Evolutionary conservation across 2,888 invertebrate genomes (phyloP), one percentile per base, ranked within the genome.

Genomic region (Ceratothoa steindachneri): DNA sequence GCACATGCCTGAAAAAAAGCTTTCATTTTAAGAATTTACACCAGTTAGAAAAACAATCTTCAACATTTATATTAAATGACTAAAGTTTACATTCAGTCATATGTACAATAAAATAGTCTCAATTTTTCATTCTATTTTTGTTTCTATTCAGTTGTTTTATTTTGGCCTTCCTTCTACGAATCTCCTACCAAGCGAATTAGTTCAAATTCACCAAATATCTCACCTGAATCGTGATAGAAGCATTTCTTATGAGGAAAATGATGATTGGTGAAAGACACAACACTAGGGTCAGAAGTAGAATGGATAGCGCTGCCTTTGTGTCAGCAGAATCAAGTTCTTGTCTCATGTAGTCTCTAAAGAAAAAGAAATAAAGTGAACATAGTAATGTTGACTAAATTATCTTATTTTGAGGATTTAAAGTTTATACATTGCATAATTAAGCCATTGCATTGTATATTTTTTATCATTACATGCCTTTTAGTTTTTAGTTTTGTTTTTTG

Each of bases 171-270:
- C n/a, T n/a, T n/a, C n/a, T n/a, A n/a, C n/a, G n/a, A n/a, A n/a
- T n/a, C n/a, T n/a, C n/a, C n/a, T n/a, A n/a, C n/a, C n/a, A n/a
- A n/a, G n/a, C n/a, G n/a, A n/a, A n/a, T n/a, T n/a, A n/a, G n/a
- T n/a, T n/a, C n/a, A n/a, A n/a, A n/a, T n/a, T n/a, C n/a, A n/a
- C n/a, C n/a, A n/a, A n/a, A n/a, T n/a, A n/a, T n/a, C n/a, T n/a
- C n/a, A 91, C 93, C 88, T 93, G 93, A 83, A 93, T 93, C 0
- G 93, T 93, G 19, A 91, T 91, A 1, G 93, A 93, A 12, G 93
- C 93, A 83, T 92, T 93, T 77, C 90, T 88, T 5, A 93, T 92
- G 24, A 93, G 85, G 72, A 92, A 89, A 66, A 93, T 93, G 76
- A 93, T 93, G 77, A 93, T 89, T 0, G 93, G 93, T 0, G 93